Evolutionary conservation across 2,888 invertebrate species (phyloP), one percentile per base, ranked within the genome.

Genomic region (Mayetiola destructor): DNA sequence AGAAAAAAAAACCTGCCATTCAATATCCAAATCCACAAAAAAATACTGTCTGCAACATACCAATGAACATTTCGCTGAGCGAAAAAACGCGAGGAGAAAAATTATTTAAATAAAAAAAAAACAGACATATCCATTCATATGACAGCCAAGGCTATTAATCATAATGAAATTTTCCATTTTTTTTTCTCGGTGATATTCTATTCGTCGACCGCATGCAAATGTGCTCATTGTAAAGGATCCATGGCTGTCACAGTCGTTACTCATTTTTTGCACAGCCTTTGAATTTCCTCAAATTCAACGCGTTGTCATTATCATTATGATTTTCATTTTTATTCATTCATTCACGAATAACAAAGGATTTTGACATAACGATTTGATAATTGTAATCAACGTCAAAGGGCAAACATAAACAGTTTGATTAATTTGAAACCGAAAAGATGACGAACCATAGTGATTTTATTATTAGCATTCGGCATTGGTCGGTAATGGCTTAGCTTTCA

Each of bases 121-220:
- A 40, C 40, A 40, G 21, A 40, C 21, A 40, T 20, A 21, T 40
- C 21, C 40, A 40, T 40, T 40, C 40, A 40, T 40, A 40, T 40
- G 40, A 40, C 40, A 40, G 12, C 40, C 21, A 21, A 2, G 21
- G 23, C 40, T 21, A 40, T 40, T 40, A 40, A 40, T 40, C 40
- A 40, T 40, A 40, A 40, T 40, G 40, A n/a, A 40, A 21, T 21
- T 21, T 32, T 32, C 8, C 32, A 32, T 32, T 32, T 32, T 39
- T 39, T 18, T 40, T 40, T 40, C 21, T 40, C 23, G 3, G 21
- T 40, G 12, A 1, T 40, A 9, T 32, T 32, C 8, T 32, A 9
- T 32, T 32, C 10, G 6, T 32, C 32, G 32, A 6, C 6, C 10
- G 6, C 8, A 32, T 32, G 6, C 32, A 6, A 32, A 6, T 9